Evolutionary conservation across 92 coral and sea anemone species (phyloP).

Genomic region (Chrysogorgia sp.): DNA sequence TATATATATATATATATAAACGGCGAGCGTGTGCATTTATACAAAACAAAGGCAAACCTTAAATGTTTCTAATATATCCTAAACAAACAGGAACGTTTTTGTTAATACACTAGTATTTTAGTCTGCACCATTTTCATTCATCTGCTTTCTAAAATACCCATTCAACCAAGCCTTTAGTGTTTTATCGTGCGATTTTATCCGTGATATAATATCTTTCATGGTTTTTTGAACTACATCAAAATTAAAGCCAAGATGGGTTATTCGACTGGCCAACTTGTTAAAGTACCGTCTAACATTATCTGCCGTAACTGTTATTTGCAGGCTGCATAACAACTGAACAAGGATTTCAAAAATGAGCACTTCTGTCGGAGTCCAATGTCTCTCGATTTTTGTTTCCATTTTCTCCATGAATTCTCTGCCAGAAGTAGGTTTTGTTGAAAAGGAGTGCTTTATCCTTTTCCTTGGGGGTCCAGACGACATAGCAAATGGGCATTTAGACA

Average conservation of each 20-base stretch:
- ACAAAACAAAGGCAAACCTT: too few species aligned
- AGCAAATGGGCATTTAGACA: not conserved
- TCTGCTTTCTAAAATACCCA: slow-evolving; percentile 1
- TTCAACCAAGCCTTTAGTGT: slow-evolving; percentile 23
- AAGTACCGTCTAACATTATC: not conserved
- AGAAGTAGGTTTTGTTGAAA: too few species aligned
- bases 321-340: not conserved
- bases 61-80: too few species aligned
- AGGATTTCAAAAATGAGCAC: slow-evolving; percentile 6
- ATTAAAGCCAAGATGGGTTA: slow-evolving; percentile 4
- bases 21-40: too few species aligned
- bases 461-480: not conserved
- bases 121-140: slow-evolving; percentile 3
- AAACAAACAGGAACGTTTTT: too few species aligned
- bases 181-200: not conserved
- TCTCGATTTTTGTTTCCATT: slow-evolving; percentile 1
- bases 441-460: slow-evolving; percentile 6
- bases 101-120: too few species aligned
- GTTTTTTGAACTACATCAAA: slow-evolving; percentile 9
- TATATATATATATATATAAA: too few species aligned
- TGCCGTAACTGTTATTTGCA: not conserved
- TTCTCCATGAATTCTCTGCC: slow-evolving; percentile 24
- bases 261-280: not conserved
- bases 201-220: not conserved
- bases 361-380: slow-evolving; percentile 23